These are phyloP conservation scores for Neotoxoptera formosana DNA, from an alignment of 1,140 invertebrate species.

Conservation along the genomic window DNA sequence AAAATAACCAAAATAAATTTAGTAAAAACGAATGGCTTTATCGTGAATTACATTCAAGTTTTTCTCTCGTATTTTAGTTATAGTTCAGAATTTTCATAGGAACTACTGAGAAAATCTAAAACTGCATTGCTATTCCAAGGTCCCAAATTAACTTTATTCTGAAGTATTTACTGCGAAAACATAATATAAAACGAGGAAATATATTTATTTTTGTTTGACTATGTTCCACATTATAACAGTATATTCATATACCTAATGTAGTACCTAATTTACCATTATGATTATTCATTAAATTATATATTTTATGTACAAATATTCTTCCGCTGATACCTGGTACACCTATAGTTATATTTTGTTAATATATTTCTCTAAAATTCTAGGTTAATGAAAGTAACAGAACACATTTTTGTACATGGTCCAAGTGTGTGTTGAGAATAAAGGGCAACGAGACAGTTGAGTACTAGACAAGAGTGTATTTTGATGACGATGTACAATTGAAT, in stretches of 20 bases:
- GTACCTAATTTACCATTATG: neutral
- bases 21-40: neutral
- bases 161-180: neutral
- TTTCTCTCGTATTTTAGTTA: neutral
- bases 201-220: neutral
- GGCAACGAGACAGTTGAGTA: slow-evolving; percentile 8
- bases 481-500: slow-evolving; percentile 34
- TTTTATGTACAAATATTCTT: neutral
- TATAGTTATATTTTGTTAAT: neutral
- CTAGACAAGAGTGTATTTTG: slow-evolving; percentile 32
- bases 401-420: neutral
- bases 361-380: neutral
- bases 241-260: neutral
- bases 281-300: neutral
- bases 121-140: neutral
- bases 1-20: neutral
- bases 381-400: neutral
- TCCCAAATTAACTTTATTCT: neutral
- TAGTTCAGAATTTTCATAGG: neutral
- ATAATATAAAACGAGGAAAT: neutral
- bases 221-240: neutral
- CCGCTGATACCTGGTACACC: neutral
- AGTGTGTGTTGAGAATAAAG: slow-evolving; percentile 20
- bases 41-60: neutral
- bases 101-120: neutral